Percentiles rank a stretch among this genome's conserved stretches.
phyloP scores from a whole-genome alignment of 2,888 invertebrate genomes.

The Tetrapedia diversipes region DNA sequence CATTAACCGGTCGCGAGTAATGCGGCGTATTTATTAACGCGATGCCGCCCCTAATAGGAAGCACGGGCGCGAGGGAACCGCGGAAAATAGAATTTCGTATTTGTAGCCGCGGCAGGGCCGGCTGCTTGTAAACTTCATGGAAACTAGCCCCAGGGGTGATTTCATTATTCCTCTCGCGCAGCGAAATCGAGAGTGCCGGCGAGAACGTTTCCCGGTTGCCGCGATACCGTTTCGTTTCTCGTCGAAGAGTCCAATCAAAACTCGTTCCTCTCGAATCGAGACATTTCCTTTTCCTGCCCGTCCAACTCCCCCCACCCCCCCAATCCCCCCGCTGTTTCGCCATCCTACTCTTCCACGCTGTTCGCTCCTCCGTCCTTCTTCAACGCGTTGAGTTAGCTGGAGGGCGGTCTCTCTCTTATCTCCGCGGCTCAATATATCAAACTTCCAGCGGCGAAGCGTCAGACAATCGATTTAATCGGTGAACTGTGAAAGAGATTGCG shows the following conservation, averaged over 20 bases:
- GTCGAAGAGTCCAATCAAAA: slow-evolving; percentile 56
- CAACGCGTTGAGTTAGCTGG: no score
- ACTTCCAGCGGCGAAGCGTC: slow-evolving; percentile 67
- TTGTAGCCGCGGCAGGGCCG: slow-evolving; percentile 9
- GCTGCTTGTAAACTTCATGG: slow-evolving; percentile 61
- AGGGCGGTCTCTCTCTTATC: slow-evolving; percentile 2
- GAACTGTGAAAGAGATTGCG: slow-evolving; percentile 74
- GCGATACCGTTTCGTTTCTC: slow-evolving; percentile 20
- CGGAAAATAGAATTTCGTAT: slow-evolving; percentile 60
- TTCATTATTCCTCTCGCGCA: slow-evolving; percentile 60
- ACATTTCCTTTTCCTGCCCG: slow-evolving; percentile 40
- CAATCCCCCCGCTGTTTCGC: not conserved
- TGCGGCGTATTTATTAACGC: slow-evolving; percentile 50
- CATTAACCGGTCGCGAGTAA: slow-evolving; percentile 45
- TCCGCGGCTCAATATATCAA: slow-evolving; percentile 66
- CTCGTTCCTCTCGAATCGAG: slow-evolving; percentile 51
- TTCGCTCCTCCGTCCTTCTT: no score
- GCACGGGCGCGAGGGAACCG: slow-evolving; percentile 12
- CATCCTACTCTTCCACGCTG: no score
- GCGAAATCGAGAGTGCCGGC: slow-evolving; percentile 55
- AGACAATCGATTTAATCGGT: slow-evolving; percentile 76
- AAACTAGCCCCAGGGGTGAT: slow-evolving; percentile 62
- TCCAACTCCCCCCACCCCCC: not conserved
- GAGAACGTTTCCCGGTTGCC: slow-evolving; percentile 39
- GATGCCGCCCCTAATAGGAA: slow-evolving; percentile 41